Evolutionary conservation across 2,797 vertebrate genomes (phyloP), one percentile per base, ranked within the genome.

Genomic region (Etheostoma perlongum): DNA sequence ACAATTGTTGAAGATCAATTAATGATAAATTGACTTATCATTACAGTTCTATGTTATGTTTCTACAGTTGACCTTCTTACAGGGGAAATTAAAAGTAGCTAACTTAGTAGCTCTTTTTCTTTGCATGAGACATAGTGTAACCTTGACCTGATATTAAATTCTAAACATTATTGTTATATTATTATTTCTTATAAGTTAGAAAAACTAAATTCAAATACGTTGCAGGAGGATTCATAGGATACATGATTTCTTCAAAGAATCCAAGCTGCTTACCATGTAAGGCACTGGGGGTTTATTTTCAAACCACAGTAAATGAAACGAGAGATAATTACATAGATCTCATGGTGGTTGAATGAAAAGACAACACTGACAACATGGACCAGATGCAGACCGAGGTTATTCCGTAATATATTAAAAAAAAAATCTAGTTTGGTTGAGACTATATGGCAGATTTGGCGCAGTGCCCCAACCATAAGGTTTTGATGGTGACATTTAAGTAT

Each of bases 251-350:
- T 83, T 79, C 44, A 80, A 78, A 86, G 80, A 84, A 71, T 68
- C 74, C 52, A 49, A 65, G 63, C 65, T 42, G 48, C 76, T 80
- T 11, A 81, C 67, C 61, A 83, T 82, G 66, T 72, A 65, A 85
- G 74, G 60, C 71, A 78, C 79, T 72, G 74, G 83, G 76, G 81
- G 59, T 58, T 86, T 79, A 77, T 85, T 90, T 86, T 80, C 33
- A 86, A 90, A 91, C 88, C 89, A 74, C 82, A 87, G 47, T 55
- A 83, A 77, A 80, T 68, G 69, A 90, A 91, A 77, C 6, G 18
- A 70, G 54, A 86, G 81, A 89, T 88, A 91, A 90, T 91, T 87
- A 90, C 76, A 86, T 48, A 72, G 86, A 88, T 84, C 74, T 79
- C 69, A 69, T 79, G 57, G 68, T 57, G 81, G 74, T 40, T 69